Base-by-base conservation (phyloP, 2,797 vertebrate genomes). In the Bovichtus variegatus region DNA sequence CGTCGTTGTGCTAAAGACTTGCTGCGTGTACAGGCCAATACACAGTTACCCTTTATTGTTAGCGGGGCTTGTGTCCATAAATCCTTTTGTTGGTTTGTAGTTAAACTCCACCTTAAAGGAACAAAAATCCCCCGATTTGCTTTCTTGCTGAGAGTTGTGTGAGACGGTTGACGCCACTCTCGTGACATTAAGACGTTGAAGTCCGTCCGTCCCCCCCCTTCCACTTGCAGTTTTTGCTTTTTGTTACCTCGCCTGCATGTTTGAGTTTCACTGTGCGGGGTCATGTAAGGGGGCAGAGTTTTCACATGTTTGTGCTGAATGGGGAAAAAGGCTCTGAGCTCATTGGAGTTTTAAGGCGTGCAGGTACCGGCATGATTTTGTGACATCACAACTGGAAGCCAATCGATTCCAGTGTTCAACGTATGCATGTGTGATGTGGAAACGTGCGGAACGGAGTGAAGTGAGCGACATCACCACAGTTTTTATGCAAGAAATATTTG, bases 1-100 rank as follows among this genome's bases (percentile, higher is more conserved):
- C 8, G 7, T 54, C 80, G 34, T 71, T 43, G 51, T 80, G 79
- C 72, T 70, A 72, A 74, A 70, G 58, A 68, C 47, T 46, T 61
- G 12, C 36, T 47, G 57, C 29, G 29, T 72, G 60, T 66, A 51
- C 60, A 76, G 71, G 49, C 59, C 64, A 36, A 25, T 16, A 46
- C 29, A 29, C 13, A 38, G 21, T 27, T 13, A 23, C 21, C 11
- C 47, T 65, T 63, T 34, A 3, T 34, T 16, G 40, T 61, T 29
- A 6, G n/a, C 27, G 51, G 18, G 19, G 46, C 36, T 49, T 10
- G 23, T 58, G 25, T 38, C 64, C 27, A 34, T 18, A 36, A 40
- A 62, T 44, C 10, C 8, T 69, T 49, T 47, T 36, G 31, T 50
- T 41, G 27, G 43, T 54, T 57, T 40, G 3, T 21, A 41, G 44